A percentile compares a stretch with the other conserved stretches of the same genome.
These are phyloP conservation scores for Psittacula cyanocephala DNA, from an alignment of 2,113 vertebrate species.

Conservation along the genomic window DNA sequence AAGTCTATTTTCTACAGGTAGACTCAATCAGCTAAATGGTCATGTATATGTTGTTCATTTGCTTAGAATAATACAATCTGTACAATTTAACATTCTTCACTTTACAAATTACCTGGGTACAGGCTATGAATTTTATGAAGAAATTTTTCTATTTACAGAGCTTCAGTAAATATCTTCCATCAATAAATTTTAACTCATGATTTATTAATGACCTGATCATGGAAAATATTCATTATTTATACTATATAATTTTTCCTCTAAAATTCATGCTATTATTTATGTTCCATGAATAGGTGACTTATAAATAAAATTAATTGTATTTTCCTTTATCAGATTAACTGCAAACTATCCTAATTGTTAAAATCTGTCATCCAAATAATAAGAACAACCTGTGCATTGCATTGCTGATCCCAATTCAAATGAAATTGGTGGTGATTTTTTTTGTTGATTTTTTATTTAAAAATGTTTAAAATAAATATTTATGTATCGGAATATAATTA, in stretches of 20 bases:
- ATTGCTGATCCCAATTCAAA: background rate
- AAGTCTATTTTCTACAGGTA: background rate
- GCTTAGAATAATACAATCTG: background rate
- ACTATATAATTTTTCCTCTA: background rate
- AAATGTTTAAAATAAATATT: background rate
- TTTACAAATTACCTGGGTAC: background rate
- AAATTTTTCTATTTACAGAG: background rate
- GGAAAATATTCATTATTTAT: constrained; percentile 19
- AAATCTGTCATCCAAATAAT: background rate
- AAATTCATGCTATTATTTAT: background rate
- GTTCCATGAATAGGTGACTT: background rate
- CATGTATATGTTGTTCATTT: background rate
- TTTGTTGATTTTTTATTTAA: background rate
- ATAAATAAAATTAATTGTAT: background rate
- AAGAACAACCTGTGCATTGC: background rate
- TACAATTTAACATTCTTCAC: background rate
- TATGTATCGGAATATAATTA: background rate
- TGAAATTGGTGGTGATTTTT: background rate
- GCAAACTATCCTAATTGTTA: background rate
- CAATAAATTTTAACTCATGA: background rate
- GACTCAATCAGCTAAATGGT: background rate
- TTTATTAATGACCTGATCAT: background rate
- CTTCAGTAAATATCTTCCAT: background rate
- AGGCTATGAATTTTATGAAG: background rate
- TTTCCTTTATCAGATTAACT: constrained; percentile 2